Conservation (phyloP, 2,113 vertebrate species). For the Peromyscus leucopus region DNA sequence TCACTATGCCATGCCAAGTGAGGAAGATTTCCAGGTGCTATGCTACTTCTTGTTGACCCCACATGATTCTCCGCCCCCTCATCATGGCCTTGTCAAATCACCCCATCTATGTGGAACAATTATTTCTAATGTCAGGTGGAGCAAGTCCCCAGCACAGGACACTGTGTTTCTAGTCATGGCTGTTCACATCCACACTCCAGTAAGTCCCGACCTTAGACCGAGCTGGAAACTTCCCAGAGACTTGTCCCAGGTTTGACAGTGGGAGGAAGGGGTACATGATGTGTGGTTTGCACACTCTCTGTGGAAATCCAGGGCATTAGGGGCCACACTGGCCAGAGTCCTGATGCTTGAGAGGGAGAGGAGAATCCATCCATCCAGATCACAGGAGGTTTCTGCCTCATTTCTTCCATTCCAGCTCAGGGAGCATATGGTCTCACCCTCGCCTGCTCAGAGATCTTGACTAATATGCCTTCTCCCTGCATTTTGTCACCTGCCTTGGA, state of each 20-base stretch:
- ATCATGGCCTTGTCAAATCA: too few species aligned
- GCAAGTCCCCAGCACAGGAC: background rate
- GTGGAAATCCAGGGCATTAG: background rate
- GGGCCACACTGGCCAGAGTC: background rate
- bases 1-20: too few species aligned
- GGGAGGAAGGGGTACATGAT: background rate
- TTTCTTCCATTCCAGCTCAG: too few species aligned
- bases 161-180: background rate
- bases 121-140: background rate
- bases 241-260: background rate
- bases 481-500: too few species aligned
- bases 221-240: background rate
- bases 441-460: background rate
- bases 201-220: accelerated
- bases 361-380: background rate
- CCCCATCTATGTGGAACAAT: background rate
- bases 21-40: too few species aligned
- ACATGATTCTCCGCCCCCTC: too few species aligned
- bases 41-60: too few species aligned
- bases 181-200: background rate
- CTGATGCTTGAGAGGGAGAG: background rate
- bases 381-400: background rate
- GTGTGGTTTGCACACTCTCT: too few species aligned
- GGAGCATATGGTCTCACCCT: background rate
- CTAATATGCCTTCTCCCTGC: too few species aligned